Conservation (phyloP, 2,113 vertebrate species). For the Chlorocebus sabaeus region DNA sequence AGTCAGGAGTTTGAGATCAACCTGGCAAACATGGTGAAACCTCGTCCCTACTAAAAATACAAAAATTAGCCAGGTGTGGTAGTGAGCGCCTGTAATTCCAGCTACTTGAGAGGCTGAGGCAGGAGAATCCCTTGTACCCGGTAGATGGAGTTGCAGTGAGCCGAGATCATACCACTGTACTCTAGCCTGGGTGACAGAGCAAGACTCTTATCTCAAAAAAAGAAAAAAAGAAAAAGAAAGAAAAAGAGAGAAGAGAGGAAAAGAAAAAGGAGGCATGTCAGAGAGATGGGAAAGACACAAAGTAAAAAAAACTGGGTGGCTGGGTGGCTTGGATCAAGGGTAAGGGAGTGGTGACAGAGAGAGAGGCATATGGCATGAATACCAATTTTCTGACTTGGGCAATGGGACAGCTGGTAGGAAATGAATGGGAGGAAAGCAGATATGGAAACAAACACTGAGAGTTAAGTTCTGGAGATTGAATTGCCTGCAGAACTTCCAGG, state of each 20-base stretch:
- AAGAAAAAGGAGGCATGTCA: not conserved
- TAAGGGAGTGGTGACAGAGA: not conserved
- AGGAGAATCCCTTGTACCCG: too few relatives aligned
- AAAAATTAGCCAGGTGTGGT: too few relatives aligned
- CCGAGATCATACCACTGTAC: too few relatives aligned
- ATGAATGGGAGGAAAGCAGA: not conserved
- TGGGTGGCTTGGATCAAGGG: not conserved
- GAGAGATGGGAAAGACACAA: not conserved
- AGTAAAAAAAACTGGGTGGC: not conserved
- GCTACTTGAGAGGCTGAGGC: too few relatives aligned
- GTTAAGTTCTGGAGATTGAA: not conserved
- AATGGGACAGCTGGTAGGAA: not conserved
- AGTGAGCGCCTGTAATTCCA: too few relatives aligned
- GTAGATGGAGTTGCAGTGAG: too few relatives aligned
- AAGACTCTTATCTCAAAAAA: too few relatives aligned
- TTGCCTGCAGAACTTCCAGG: not conserved
- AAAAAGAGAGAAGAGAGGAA: too few relatives aligned
- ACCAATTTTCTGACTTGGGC: not conserved
- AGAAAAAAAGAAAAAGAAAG: not conserved
- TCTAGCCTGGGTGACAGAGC: too few relatives aligned
- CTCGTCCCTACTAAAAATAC: too few relatives aligned
- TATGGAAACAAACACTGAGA: not conserved
- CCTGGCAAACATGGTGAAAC: too few relatives aligned
- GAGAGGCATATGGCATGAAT: not conserved
- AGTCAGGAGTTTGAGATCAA: too few relatives aligned